phyloP scores from a whole-genome alignment of 2,888 invertebrate species.

The Cephonodes hylas region DNA sequence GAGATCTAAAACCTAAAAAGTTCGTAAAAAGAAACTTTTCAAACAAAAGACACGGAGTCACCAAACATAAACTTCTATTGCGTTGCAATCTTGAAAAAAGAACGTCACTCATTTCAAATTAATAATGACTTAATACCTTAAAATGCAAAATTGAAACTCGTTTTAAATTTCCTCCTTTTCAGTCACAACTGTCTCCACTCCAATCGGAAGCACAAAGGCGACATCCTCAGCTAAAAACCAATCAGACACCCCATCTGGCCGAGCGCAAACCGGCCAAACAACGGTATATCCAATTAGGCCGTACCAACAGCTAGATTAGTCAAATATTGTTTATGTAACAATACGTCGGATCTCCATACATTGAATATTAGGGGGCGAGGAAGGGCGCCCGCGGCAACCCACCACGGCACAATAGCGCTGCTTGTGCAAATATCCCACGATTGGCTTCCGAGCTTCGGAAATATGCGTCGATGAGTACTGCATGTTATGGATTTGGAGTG shows the following conservation, averaged over 20 bases:
- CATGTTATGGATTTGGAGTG: neutral
- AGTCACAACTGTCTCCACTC: too few species aligned
- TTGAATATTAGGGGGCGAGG: slow-evolving; percentile 53
- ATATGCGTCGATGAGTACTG: neutral
- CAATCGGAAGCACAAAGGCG: neutral
- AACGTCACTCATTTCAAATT: too few species aligned
- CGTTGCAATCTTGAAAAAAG: too few species aligned
- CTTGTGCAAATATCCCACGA: neutral
- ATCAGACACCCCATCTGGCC: slow-evolving; percentile 5
- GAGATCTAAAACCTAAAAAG: too few species aligned
- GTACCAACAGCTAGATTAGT: slow-evolving; percentile 64
- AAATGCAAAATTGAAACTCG: too few species aligned
- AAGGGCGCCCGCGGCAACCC: slow-evolving; percentile 27
- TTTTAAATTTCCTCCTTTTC: too few species aligned
- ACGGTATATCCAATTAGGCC: slow-evolving; percentile 57
- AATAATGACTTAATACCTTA: too few species aligned
- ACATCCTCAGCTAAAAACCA: neutral
- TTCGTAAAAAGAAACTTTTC: too few species aligned
- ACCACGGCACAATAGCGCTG: slow-evolving; percentile 17
- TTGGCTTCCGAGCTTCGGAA: neutral
- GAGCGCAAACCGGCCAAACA: slow-evolving; percentile 26
- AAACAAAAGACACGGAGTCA: too few species aligned
- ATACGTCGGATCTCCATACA: slow-evolving; percentile 62
- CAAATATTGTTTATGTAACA: slow-evolving; percentile 70
- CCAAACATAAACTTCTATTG: too few species aligned